These are phyloP conservation scores for Menidia beryllina DNA, from an alignment of 2,113 vertebrate species.

Conservation along the genomic window DNA sequence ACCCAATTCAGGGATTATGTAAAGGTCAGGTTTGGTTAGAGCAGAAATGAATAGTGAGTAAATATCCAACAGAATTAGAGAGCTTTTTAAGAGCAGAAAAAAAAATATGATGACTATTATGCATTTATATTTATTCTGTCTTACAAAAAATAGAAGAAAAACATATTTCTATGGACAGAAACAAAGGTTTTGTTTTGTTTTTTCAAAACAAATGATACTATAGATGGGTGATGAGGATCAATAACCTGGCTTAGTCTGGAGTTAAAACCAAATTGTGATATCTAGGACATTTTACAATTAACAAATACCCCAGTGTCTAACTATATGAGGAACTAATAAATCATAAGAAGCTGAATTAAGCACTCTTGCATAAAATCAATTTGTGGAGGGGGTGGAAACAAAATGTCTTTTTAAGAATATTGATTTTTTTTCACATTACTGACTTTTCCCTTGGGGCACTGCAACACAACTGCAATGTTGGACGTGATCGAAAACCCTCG, in stretches of 20 bases:
- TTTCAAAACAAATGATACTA: too few relatives aligned
- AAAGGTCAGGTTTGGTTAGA: constrained; percentile 28
- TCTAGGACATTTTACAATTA: constrained; percentile 32
- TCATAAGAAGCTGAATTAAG: constrained; percentile 68
- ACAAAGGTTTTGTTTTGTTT: too few relatives aligned
- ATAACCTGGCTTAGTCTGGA: not conserved
- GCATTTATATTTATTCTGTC: not conserved
- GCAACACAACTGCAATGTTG: constrained; percentile 25
- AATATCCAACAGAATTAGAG: not conserved
- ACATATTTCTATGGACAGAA: not conserved
- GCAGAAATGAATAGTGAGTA: constrained; percentile 7
- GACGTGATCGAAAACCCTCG: constrained; percentile 8
- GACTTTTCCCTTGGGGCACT: constrained; percentile 44
- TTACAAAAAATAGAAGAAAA: not conserved
- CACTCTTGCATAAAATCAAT: constrained; percentile 68
- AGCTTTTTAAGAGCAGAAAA: constrained; percentile 10
- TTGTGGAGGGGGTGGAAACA: constrained; percentile 36
- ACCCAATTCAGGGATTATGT: constrained; percentile 48
- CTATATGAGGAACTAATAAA: constrained; percentile 63
- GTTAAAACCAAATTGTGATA: constrained; percentile 18
- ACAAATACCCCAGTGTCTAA: constrained; percentile 23
- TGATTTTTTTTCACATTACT: constrained; percentile 64
- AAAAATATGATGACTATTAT: constrained; percentile 3
- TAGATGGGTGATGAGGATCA: not conserved
- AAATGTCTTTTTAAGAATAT: constrained; percentile 67